These are phyloP conservation scores for Parauchenoglanis punctatus DNA, from an alignment of 2,797 vertebrate genomes.

Conservation along the genomic window DNA sequence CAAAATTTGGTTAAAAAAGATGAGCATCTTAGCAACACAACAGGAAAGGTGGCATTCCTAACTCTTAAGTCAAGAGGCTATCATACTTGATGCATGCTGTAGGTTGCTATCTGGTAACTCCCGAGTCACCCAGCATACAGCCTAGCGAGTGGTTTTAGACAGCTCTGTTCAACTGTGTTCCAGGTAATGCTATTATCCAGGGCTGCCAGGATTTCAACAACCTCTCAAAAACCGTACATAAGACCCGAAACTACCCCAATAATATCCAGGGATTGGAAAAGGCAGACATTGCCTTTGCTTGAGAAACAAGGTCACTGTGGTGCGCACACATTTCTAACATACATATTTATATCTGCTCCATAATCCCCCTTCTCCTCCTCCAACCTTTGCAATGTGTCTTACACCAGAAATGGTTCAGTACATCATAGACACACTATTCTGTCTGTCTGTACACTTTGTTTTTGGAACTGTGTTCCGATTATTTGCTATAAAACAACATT, in stretches of 20 bases:
- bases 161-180: not conserved
- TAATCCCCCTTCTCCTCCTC: not conserved
- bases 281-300: not conserved
- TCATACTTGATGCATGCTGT: not conserved
- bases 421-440: not conserved
- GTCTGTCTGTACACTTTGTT: not conserved
- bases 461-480: not conserved
- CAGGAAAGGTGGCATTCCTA: not conserved
- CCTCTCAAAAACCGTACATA: not conserved
- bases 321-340: not conserved
- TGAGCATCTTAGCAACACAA: not conserved
- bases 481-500: not conserved
- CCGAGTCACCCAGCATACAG: not conserved
- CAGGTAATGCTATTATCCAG: not conserved
- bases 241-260: not conserved
- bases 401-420: not conserved
- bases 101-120: not conserved
- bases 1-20: not conserved
- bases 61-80: not conserved
- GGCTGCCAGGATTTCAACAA: slow-evolving; percentile 2
- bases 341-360: not conserved
- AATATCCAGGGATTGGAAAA: not conserved
- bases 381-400: not conserved
- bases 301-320: not conserved
- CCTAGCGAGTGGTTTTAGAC: not conserved